These are phyloP conservation scores for Dolichoris vasculosae DNA, from an alignment of 1,140 invertebrate species.

Conservation along the genomic window DNA sequence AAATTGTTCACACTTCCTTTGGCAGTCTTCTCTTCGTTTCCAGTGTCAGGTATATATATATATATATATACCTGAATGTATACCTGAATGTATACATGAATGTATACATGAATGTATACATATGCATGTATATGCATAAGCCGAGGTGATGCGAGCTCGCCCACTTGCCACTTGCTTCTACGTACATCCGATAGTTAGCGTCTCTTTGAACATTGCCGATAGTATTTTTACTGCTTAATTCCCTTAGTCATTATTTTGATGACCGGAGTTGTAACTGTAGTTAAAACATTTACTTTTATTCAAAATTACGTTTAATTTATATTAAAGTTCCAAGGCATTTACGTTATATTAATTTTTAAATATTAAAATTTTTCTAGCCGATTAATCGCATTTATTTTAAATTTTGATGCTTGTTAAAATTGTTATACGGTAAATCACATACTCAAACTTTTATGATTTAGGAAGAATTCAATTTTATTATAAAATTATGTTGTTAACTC, in stretches of 20 bases:
- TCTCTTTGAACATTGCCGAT: not conserved
- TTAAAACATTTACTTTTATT: not conserved
- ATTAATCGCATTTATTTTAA: too few relatives aligned
- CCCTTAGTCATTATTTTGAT: not conserved
- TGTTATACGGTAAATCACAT: too few relatives aligned
- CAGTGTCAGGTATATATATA: not conserved
- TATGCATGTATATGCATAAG: too few relatives aligned
- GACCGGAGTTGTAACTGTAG: not conserved
- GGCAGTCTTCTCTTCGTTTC: conserved; percentile 52
- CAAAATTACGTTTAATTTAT: not conserved
- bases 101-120: too few relatives aligned
- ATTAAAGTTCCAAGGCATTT: too few relatives aligned
- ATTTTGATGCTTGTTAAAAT: too few relatives aligned
- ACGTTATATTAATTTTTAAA: too few relatives aligned
- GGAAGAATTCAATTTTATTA: too few relatives aligned
- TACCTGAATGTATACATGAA: not conserved
- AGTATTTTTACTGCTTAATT: not conserved
- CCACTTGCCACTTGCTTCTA: not conserved
- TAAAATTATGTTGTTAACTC: too few relatives aligned
- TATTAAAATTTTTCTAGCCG: too few relatives aligned
- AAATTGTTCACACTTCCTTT: conserved; percentile 76
- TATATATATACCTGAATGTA: not conserved
- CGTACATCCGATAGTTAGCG: not conserved
- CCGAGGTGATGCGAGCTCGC: too few relatives aligned
- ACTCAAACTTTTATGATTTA: too few relatives aligned